Conservation (phyloP, 2,113 vertebrate genomes). For the Hypocryptadius cinnamomeus region DNA sequence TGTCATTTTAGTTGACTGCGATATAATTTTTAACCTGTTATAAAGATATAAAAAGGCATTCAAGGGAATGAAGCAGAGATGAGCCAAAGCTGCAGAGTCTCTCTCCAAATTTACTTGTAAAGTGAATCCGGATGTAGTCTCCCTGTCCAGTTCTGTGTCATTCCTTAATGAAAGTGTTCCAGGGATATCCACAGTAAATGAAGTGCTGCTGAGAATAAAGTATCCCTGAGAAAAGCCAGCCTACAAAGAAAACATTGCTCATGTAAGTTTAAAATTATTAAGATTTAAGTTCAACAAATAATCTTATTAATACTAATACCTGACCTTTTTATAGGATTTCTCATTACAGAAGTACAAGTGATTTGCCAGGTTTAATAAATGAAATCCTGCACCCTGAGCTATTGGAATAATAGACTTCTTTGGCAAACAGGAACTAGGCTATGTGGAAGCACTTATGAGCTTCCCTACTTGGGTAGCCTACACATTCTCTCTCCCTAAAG, state of each 20-base stretch:
- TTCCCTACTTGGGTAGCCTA: background rate
- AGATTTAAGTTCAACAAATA: background rate
- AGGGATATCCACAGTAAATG: slow-evolving; percentile 65
- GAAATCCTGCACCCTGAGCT: background rate
- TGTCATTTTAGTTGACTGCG: background rate
- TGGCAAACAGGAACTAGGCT: background rate
- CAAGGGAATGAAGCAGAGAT: background rate
- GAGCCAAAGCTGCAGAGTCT: background rate
- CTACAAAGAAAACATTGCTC: background rate
- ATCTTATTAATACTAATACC: background rate
- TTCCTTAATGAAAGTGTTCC: slow-evolving; percentile 67
- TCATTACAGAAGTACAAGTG: background rate
- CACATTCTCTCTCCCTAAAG: background rate
- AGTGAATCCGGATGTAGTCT: slow-evolving; percentile 59
- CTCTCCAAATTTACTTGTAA: slow-evolving; percentile 63
- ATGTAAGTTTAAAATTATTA: background rate
- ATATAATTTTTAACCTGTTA: background rate
- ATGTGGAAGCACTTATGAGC: background rate
- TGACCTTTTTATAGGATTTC: background rate
- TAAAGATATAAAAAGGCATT: background rate
- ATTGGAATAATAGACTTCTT: background rate
- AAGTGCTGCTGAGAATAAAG: slow-evolving; percentile 62
- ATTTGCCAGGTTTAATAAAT: background rate
- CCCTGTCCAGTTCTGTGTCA: slow-evolving; percentile 72
- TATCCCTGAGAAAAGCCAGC: slow-evolving; percentile 71